Evolutionary conservation across 2,888 invertebrate genomes (phyloP).

Genomic region (Ochropleura leucogaster): DNA sequence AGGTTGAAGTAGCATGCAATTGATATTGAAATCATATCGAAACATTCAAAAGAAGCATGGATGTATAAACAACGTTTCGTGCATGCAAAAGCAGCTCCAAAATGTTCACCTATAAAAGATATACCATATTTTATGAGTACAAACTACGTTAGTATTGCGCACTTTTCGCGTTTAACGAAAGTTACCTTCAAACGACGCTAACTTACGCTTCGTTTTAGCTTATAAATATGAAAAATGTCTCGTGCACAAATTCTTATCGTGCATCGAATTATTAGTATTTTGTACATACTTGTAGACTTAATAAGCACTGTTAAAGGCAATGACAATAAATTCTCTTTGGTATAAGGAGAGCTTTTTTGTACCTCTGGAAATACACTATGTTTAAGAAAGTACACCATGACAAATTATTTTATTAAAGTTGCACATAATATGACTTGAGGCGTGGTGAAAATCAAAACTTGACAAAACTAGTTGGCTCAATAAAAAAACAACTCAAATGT

Average conservation of each 20-base stretch:
- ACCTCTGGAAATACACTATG: no score
- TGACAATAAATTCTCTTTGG: no score
- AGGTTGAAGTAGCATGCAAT: neutral
- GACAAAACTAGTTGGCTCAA: no score
- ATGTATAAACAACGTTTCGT: neutral
- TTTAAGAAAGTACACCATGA: no score
- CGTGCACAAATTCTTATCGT: conserved; percentile 1
- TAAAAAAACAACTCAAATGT: no score
- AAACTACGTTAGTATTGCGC: conserved; percentile 3
- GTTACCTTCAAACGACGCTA: neutral
- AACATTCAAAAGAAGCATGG: neutral
- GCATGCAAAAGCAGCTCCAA: neutral
- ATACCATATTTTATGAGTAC: neutral
- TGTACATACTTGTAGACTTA: neutral
- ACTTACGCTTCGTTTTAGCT: neutral
- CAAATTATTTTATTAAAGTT: no score
- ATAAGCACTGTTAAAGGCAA: no score
- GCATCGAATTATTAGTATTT: conserved; percentile 6
- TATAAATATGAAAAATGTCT: conserved; percentile 30
- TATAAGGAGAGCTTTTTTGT: no score
- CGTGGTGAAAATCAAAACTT: no score
- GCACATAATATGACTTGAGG: no score
- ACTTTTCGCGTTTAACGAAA: conserved; percentile 13
- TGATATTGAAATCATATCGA: neutral
- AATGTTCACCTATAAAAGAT: conserved; percentile 2